Evolutionary conservation across 2,888 invertebrate genomes (phyloP), one percentile per base, ranked within the genome.

Genomic region (Cosmorhoe ocellata): DNA sequence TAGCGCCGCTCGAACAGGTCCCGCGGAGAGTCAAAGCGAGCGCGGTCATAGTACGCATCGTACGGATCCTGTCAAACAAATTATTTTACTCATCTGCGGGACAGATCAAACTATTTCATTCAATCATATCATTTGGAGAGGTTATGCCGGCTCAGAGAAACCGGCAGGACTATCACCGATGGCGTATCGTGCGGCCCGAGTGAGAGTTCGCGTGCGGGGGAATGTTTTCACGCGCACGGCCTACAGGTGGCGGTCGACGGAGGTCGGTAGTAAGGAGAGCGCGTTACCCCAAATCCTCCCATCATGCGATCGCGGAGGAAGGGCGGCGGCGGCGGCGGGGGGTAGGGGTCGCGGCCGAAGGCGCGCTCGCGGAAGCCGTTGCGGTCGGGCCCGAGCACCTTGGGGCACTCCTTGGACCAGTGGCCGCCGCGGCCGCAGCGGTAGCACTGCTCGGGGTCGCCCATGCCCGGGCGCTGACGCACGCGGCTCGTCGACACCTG

Each of bases 391-490:
- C 94, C 95, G 88, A 94, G 89, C 69, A 95, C 94, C 81, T 94
- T 95, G 71, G 97, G 97, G 91, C 97, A 98, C 91, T 98, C 97
- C 93, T 97, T 97, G 72, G 97, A 97, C 98, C 98, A 98, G 91
- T 98, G 98, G 64, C 98, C 98, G 79, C 96, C 96, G 81, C 96
- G 94, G 66, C 98, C 98, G 91, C 97, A 97, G 84, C 96, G 94
- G 91, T 97, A 97, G 91, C 98, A 98, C 88, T 97, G 97, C 89
- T 97, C 97, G 80, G 97, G 97, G 89, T 97, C 97, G 78, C 98
- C 98, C 98, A 98, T 98, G 71, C 98, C 98, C 75, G 98, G 97
- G 81, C 97, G 95, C 85, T 97, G 97, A 64, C 98, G 93, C 43
- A 98, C 98, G 86, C 96, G 95, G 87, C 96, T 97, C 66, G 97